Conservation (phyloP, 2,797 vertebrate genomes). For the Ambastaia sidthimunki region DNA sequence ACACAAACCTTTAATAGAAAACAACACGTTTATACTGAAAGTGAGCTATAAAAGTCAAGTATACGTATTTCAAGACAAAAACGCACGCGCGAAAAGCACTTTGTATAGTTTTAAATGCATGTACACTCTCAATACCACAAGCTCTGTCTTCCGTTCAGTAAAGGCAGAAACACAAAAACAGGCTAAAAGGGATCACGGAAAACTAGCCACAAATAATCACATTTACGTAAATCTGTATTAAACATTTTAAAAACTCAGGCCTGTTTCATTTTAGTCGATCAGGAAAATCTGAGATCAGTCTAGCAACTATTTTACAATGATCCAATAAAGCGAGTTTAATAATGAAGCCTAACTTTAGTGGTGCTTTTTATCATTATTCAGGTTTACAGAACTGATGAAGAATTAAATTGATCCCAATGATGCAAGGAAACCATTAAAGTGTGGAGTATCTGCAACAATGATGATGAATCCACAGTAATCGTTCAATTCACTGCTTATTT, state of each 20-base stretch:
- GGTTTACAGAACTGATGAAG: slow-evolving; percentile 48
- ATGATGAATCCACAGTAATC: slow-evolving; percentile 28
- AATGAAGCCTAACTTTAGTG: slow-evolving; percentile 25
- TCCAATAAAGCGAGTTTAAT: slow-evolving; percentile 25
- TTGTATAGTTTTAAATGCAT: slow-evolving; percentile 67
- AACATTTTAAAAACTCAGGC: slow-evolving; percentile 18
- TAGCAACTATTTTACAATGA: slow-evolving; percentile 35
- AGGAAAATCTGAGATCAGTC: slow-evolving; percentile 5
- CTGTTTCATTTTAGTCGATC: slow-evolving; percentile 19
- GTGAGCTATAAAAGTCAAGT: slow-evolving; percentile 97
- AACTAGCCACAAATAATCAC: slow-evolving; percentile 7
- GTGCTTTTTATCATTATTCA: slow-evolving; percentile 6
- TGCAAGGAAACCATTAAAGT: slow-evolving; percentile 27
- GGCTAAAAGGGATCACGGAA: slow-evolving; percentile 18
- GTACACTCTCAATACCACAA: slow-evolving; percentile 63
- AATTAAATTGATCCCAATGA: slow-evolving; percentile 66
- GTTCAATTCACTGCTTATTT: slow-evolving; percentile 27
- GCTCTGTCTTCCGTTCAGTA: slow-evolving; percentile 58
- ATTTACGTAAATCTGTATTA: neutral
- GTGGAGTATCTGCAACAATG: slow-evolving; percentile 19
- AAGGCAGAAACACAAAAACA: slow-evolving; percentile 23
- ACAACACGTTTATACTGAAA: slow-evolving; percentile 83
- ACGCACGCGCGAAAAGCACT: slow-evolving; percentile 85
- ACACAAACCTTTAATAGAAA: slow-evolving; percentile 91
- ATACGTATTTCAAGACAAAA: slow-evolving; percentile 90